Base-by-base conservation (phyloP, 2,888 invertebrate species). In the Drosophila vallismaia region DNA sequence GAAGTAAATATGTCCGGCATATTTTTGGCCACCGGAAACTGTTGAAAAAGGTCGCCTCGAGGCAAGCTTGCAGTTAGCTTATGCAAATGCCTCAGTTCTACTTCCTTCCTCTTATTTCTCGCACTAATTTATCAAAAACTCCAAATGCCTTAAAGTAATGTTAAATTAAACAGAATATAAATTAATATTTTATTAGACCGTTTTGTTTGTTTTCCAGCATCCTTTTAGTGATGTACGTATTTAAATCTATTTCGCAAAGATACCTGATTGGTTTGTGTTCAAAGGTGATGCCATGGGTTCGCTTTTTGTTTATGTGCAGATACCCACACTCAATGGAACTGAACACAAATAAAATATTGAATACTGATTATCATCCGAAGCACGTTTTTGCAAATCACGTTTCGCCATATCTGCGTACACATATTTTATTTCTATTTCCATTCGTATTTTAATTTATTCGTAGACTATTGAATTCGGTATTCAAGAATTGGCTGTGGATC, bases 361-460 rank as follows among this genome's bases (percentile, higher is more conserved):
- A 26, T 53, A 67, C 52, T 42, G 28, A 66, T 83, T 76, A 70
- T 67, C 72, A 83, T 74, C 73, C 78, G 67, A 26, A 73, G 72
- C 88, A 88, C 89, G 88, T 86, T 88, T 79, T 71, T 54, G 74
- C 75, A 46, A 82, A 86, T 79, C 89, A 88, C 86, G 84, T 82
- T 86, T 83, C 60, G 62, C 53, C 52, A 14, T 12, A 36, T 24
- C 10, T 6, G 19, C 56, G 28, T 53, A 33, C 52, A 12, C 48
- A 42, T 12, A 46, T 28, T 57, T 26, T 69, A 40, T 67, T 55
- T 60, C 6, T 36, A 12, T 36, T 36, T n/a, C 36, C 58, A 14
- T 40, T 40, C 12, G 12, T 60, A 67, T 62, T 51, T 71, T 51
- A 57, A 49, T 52, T 38, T 59, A 51, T 64, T 24, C 50, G 60